Evolutionary conservation across 2,888 invertebrate genomes (phyloP).

Genomic region (Agriopis marginaria): DNA sequence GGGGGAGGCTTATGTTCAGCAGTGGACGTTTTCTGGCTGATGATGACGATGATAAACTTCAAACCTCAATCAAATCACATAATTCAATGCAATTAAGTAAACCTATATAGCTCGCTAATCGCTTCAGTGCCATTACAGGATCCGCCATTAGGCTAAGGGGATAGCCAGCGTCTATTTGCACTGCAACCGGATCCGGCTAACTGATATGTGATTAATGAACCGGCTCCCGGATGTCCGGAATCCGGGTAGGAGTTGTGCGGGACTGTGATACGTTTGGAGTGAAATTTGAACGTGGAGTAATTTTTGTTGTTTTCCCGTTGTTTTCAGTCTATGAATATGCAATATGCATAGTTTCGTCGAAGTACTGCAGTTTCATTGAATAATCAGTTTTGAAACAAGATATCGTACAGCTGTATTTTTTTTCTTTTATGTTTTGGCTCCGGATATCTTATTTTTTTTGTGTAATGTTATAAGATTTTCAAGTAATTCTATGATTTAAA

Average conservation of each 20-base stretch:
- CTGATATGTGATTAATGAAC: conserved; percentile 76
- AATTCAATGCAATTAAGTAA: conserved; percentile 23
- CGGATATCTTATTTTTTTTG: too few relatives aligned
- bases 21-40: too few relatives aligned
- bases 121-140: conserved; percentile 22
- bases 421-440: too few relatives aligned
- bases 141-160: conserved; percentile 23
- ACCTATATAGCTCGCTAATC: conserved; percentile 24
- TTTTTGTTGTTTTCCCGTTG: conserved; percentile 5
- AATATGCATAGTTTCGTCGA: background rate
- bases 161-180: conserved; percentile 52
- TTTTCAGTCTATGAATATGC: conserved; percentile 9
- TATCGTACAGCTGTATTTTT: too few relatives aligned
- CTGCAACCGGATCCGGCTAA: conserved; percentile 61
- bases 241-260: conserved; percentile 14
- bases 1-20: too few relatives aligned
- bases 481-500: too few relatives aligned
- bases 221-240: conserved; percentile 56
- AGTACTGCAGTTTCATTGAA: background rate
- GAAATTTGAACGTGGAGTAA: background rate
- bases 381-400: too few relatives aligned
- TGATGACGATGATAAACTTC: too few relatives aligned
- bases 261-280: conserved; percentile 9
- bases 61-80: conserved; percentile 7
- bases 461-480: too few relatives aligned